Conservation (phyloP, 2,113 vertebrate genomes). For the Elanoides forficatus region DNA sequence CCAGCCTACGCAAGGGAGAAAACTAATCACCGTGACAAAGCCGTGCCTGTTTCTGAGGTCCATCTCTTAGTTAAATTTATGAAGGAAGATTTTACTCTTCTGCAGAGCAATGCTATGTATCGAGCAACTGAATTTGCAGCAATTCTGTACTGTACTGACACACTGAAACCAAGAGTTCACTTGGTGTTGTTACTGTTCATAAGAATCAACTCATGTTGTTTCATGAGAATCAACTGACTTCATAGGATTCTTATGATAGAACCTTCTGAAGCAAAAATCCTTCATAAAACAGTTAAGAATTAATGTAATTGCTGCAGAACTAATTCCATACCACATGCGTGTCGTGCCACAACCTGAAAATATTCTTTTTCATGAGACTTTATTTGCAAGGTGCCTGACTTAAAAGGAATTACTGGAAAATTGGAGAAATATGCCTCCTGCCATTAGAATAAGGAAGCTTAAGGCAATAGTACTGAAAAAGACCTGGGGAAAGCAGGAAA, state of each 20-base stretch:
- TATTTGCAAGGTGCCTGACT: not conserved
- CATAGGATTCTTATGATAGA: not conserved
- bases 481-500: not conserved
- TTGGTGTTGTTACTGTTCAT: not conserved
- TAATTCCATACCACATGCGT: not conserved
- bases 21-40: not conserved
- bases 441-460: not conserved
- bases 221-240: not conserved
- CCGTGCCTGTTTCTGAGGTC: not conserved
- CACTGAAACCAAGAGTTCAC: not conserved
- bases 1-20: not conserved
- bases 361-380: not conserved
- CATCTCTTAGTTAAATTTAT: not conserved
- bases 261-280: not conserved
- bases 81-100: not conserved
- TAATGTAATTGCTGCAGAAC: not conserved
- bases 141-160: not conserved
- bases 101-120: not conserved
- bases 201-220: not conserved
- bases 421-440: not conserved
- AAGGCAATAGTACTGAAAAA: not conserved
- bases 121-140: not conserved
- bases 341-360: not conserved
- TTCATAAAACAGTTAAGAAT: not conserved
- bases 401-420: not conserved